Evolutionary conservation across 1,140 invertebrate genomes (phyloP), one percentile per base, ranked within the genome.

Genomic region (Ctenoplectra terminalis): DNA sequence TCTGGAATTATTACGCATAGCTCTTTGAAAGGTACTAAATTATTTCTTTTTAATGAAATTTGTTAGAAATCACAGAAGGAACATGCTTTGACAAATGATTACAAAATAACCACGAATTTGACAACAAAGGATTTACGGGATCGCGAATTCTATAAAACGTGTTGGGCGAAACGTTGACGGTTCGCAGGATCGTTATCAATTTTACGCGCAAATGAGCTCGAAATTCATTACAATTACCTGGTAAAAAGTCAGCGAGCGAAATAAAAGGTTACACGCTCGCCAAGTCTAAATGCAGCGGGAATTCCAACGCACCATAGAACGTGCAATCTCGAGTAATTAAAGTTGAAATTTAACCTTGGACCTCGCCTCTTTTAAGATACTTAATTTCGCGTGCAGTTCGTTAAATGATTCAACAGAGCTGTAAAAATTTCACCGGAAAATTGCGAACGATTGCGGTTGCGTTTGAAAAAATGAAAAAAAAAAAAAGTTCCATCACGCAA

Each of bases 141-240:
- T 40, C 34, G 34, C 15, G 29, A 34, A 40, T 71, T 20, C 23
- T 8, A 26, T 7, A 29, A 40, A 71, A 54, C 34, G 23, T 31
- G 69, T 71, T 54, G 26, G n/a, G 11, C 64, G 69, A 52, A 17
- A 13, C 26, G 26, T 11, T n/a, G 60, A 34, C 34, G 20, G 29
- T 46, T 37, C n/a, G 26, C 9, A 17, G 70, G 50, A 54, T 63
- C 66, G 67, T 71, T 67, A 81, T 66, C 63, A 58, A 75, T 84
- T 40, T 81, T 31, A 48, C 26, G 79, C 76, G 67, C 58, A 76
- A 86, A 80, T 60, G n/a, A 81, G 85, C 67, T 64, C 48, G 48
- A 85, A 74, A 74, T 81, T 85, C 71, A 40, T 79, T 79, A 50
- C 29, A 61, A 79, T 79, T 78, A 78, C 34, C 11, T 20, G n/a